A percentile compares a stretch with the other conserved stretches of the same genome.
phyloP scores from a whole-genome alignment of 2,888 invertebrate genomes.

The Eupithecia inturbata region DNA sequence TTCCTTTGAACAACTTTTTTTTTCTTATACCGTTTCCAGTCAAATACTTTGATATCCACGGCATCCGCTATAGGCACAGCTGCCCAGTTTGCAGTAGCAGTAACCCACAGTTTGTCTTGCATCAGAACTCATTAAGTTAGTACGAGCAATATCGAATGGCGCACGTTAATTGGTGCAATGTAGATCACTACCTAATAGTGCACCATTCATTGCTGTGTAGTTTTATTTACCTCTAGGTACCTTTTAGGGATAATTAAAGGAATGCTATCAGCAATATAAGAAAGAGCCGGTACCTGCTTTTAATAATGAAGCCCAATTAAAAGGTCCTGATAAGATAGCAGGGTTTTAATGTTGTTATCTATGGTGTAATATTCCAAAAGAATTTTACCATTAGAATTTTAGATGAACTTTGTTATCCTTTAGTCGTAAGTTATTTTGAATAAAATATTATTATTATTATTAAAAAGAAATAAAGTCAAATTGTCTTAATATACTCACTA shows the following conservation, averaged over 20 bases:
- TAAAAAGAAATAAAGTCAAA: not conserved
- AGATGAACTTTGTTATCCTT: no score
- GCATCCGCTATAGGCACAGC: constrained; percentile 9
- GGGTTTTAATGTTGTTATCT: not conserved
- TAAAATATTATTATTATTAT: no score
- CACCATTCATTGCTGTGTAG: constrained; percentile 49
- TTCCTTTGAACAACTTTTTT: no score
- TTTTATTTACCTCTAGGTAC: constrained; percentile 41
- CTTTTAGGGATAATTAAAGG: constrained; percentile 37
- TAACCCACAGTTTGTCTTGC: constrained; percentile 69
- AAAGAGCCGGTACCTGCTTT: not conserved
- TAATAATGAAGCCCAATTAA: not conserved
- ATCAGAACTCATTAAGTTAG: constrained; percentile 71
- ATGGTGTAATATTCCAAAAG: not conserved
- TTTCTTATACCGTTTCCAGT: no score
- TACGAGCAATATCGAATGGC: constrained; percentile 67
- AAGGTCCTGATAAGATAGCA: not conserved
- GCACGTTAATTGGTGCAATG: constrained; percentile 70
- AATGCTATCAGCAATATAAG: not conserved
- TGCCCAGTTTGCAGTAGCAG: constrained; percentile 55
- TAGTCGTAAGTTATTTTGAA: no score
- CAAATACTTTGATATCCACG: not conserved
- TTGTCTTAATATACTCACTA: no score
- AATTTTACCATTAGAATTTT: no score
- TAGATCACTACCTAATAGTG: constrained; percentile 62